phyloP scores from a whole-genome alignment of 2,888 invertebrate species.

The Drosophila multiciliata region DNA sequence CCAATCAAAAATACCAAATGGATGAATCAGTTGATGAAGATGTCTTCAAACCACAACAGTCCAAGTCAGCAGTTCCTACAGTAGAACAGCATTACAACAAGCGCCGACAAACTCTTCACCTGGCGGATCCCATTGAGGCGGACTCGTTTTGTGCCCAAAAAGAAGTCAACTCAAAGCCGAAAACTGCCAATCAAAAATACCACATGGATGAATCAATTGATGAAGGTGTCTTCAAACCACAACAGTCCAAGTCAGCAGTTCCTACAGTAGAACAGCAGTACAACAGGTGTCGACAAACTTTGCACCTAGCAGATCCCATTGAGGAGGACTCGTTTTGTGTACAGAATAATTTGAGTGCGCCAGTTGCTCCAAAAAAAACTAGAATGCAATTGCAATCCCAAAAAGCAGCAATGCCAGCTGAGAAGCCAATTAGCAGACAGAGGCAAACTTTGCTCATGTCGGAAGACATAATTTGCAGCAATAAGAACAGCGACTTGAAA shows the following conservation, averaged over 20 bases:
- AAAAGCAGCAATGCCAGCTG: not conserved
- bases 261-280: no score
- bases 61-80: not conserved
- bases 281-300: conserved; percentile 19
- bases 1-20: not conserved
- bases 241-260: not conserved
- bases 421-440: not conserved
- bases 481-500: not conserved
- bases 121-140: not conserved
- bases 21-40: conserved; percentile 2
- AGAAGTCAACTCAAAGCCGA: not conserved
- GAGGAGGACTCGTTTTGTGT: conserved; percentile 4
- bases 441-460: conserved; percentile 19
- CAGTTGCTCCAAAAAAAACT: not conserved
- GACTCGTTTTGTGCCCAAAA: not conserved
- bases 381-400: not conserved
- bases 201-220: conserved; percentile 9
- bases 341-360: not conserved
- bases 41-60: no score
- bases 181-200: not conserved
- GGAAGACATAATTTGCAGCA: conserved; percentile 4
- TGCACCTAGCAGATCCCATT: conserved; percentile 9
- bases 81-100: not conserved
- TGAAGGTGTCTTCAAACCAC: not conserved
- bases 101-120: conserved; percentile 2